Evolutionary conservation across 1,140 invertebrate genomes (phyloP).

Genomic region (Aradophagus sp.): DNA sequence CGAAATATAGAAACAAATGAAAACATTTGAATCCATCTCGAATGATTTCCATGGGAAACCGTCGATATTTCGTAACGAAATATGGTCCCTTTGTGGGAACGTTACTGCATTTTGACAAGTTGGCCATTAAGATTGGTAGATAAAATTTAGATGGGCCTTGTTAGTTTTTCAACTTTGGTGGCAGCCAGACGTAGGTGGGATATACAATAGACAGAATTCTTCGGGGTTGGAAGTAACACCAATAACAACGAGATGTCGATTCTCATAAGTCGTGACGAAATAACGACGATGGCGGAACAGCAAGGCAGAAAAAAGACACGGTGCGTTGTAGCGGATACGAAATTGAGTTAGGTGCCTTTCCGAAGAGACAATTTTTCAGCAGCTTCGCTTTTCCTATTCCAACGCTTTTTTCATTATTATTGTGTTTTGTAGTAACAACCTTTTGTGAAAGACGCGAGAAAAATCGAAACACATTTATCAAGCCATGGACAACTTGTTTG

Average conservation of each 20-base stretch:
- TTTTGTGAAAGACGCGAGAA: constrained; percentile 30
- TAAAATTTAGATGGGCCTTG: constrained; percentile 12
- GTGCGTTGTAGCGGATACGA: constrained; percentile 13
- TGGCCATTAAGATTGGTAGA: constrained; percentile 22
- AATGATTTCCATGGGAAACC: too few species aligned
- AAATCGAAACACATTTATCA: constrained; percentile 49
- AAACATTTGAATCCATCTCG: too few species aligned
- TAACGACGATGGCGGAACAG: constrained; percentile 39
- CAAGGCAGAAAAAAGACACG: constrained; percentile 30
- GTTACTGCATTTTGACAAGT: constrained; percentile 4
- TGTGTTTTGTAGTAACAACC: constrained; percentile 18
- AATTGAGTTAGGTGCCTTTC: constrained; percentile 47
- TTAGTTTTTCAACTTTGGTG: constrained; percentile 15
- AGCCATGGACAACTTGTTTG: constrained; percentile 42
- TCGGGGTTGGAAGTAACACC: constrained; percentile 23
- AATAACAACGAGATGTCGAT: constrained; percentile 40
- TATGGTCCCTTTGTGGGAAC: not conserved
- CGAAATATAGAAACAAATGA: too few species aligned
- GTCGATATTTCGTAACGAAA: too few species aligned
- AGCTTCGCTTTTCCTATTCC: constrained; percentile 29
- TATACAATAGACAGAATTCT: constrained; percentile 26
- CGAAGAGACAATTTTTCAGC: constrained; percentile 42
- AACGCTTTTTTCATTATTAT: constrained; percentile 15
- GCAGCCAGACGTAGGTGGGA: constrained; percentile 3
- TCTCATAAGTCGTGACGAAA: constrained; percentile 44